Percentiles rank a stretch among this genome's conserved stretches.
These are phyloP conservation scores for Ophioderma brevispina DNA, from an alignment of 35 echinoderm and acorn worm genomes.

Conservation along the genomic window DNA sequence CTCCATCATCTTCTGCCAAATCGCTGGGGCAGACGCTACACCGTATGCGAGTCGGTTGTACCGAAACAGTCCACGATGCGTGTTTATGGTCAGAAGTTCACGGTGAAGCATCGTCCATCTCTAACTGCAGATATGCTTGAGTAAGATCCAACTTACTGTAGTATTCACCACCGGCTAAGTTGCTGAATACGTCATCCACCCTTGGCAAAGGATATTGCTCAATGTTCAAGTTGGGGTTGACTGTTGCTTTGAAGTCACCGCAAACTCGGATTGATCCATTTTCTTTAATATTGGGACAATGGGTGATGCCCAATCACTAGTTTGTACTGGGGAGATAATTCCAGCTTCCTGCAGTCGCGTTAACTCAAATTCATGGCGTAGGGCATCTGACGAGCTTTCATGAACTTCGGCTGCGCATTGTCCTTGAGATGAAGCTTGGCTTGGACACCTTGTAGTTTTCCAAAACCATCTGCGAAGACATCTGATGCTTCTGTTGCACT, in stretches of 20 bases:
- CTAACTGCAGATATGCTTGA: conserved; percentile 51
- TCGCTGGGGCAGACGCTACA: conserved; percentile 22
- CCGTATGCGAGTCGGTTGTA: conserved; percentile 62
- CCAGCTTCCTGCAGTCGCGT: conserved; percentile 3
- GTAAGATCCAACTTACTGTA: conserved; percentile 47
- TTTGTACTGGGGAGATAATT: background rate
- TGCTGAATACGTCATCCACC: conserved; percentile 1
- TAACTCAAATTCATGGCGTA: conserved; percentile 46
- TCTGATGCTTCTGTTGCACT: background rate
- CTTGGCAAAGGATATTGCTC: conserved; percentile 16
- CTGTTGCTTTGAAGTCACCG: conserved; percentile 64
- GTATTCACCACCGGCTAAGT: conserved; percentile 38
- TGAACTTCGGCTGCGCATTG: conserved; percentile 26
- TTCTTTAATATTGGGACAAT: conserved; percentile 59
- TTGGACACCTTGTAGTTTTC: conserved; percentile 7
- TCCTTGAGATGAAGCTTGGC: conserved; percentile 18
- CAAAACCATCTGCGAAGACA: conserved; percentile 24
- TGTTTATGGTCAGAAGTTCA: conserved; percentile 54
- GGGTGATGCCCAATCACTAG: conserved; percentile 59
- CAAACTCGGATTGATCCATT: conserved; percentile 35
- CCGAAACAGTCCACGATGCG: conserved; percentile 52
- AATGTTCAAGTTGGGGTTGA: background rate
- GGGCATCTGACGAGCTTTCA: conserved; percentile 32
- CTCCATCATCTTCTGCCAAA: conserved; percentile 15
- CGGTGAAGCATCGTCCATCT: conserved; percentile 41